Conservation (phyloP, 2,888 invertebrate species). For the Chaitophorus viminalis region DNA sequence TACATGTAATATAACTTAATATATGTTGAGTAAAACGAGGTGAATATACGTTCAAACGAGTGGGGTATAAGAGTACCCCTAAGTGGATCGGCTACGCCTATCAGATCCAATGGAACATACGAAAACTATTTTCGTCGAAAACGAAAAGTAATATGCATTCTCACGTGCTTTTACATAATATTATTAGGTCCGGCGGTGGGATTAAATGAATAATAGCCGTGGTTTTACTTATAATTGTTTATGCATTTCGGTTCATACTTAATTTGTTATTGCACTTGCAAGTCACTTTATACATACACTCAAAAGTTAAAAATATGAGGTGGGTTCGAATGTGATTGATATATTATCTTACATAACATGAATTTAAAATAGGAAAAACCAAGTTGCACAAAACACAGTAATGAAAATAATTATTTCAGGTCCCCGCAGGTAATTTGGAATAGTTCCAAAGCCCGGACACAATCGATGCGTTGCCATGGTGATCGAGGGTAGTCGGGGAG, state of each 20-base stretch:
- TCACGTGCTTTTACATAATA: too few species aligned
- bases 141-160: too few species aligned
- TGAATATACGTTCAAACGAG: too few species aligned
- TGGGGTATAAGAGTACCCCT: not conserved
- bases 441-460: conserved; percentile 62
- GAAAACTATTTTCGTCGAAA: not conserved
- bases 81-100: not conserved
- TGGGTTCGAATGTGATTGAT: not conserved
- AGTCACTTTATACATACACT: not conserved
- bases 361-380: not conserved
- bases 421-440: conserved; percentile 46
- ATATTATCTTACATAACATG: not conserved
- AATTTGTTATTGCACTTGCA: not conserved
- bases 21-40: too few species aligned
- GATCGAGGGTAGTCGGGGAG: conserved; percentile 56
- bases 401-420: conserved; percentile 48
- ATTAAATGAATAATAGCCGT: not conserved
- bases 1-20: too few species aligned
- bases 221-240: not conserved
- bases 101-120: not conserved
- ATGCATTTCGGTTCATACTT: not conserved
- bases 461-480: conserved; percentile 65
- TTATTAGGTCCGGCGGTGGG: not conserved
- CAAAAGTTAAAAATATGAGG: not conserved
- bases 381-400: conserved; percentile 5